phyloP scores from a whole-genome alignment of 2,888 invertebrate species.

The Scelioninae gen. 2 region DNA sequence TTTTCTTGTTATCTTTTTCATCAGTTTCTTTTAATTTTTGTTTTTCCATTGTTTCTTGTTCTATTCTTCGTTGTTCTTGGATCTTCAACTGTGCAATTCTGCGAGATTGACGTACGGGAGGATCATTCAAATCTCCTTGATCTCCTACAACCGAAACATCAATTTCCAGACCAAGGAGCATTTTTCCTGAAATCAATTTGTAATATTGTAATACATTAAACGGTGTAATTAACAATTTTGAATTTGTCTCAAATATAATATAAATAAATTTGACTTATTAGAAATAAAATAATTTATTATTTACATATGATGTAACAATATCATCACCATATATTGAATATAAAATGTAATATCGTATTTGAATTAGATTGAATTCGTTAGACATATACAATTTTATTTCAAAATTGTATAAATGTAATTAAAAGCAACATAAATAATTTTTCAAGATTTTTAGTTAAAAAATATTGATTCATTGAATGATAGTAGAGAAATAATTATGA shows the following conservation, averaged over 20 bases:
- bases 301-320: too few species aligned
- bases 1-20: slow-evolving; percentile 71
- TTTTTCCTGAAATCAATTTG: slow-evolving; percentile 68
- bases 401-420: too few species aligned
- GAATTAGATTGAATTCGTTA: too few species aligned
- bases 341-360: too few species aligned
- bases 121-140: slow-evolving; percentile 72
- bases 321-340: too few species aligned
- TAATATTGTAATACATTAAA: too few species aligned
- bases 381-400: too few species aligned
- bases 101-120: slow-evolving; percentile 85
- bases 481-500: too few species aligned
- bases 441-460: too few species aligned
- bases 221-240: not conserved
- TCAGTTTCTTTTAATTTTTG: slow-evolving; percentile 78
- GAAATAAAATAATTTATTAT: not conserved
- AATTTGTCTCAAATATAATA: not conserved
- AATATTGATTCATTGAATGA: too few species aligned
- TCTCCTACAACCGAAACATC: slow-evolving; percentile 64
- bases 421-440: too few species aligned
- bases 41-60: slow-evolving; percentile 84
- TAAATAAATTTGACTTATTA: slow-evolving; percentile 2
- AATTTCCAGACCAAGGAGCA: slow-evolving; percentile 77
- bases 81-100: slow-evolving; percentile 92
- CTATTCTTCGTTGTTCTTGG: slow-evolving; percentile 86